phyloP scores from a whole-genome alignment of 2,888 invertebrate genomes.

The Andrena praecox region DNA sequence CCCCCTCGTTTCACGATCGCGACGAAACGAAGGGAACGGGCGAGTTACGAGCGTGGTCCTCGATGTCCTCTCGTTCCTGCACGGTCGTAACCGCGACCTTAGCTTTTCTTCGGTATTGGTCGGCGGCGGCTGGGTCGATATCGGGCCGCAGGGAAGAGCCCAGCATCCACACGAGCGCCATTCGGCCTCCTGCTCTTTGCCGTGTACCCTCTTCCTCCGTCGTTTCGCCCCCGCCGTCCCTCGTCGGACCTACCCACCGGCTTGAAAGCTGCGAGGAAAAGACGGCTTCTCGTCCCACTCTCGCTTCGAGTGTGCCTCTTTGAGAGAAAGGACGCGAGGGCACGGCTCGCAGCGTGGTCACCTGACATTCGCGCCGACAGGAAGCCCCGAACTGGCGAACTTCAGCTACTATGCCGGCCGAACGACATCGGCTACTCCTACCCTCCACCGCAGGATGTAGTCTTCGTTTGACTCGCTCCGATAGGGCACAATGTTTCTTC shows the following conservation, averaged over 20 bases:
- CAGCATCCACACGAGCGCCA: slow-evolving; percentile 72
- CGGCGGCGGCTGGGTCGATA: slow-evolving; percentile 76
- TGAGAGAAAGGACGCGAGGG: slow-evolving; percentile 47
- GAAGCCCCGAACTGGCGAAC: slow-evolving; percentile 31
- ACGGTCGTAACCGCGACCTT: slow-evolving; percentile 74
- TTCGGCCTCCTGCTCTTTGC: slow-evolving; percentile 64
- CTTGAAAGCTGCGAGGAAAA: slow-evolving; percentile 51
- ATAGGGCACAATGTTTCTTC: slow-evolving; percentile 5
- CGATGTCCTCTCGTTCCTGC: slow-evolving; percentile 45
- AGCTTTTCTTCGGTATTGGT: slow-evolving; percentile 75
- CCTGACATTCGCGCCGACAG: slow-evolving; percentile 53
- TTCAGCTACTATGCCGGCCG: not conserved
- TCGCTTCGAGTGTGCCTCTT: slow-evolving; percentile 52
- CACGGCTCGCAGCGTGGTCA: slow-evolving; percentile 52
- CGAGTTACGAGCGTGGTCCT: slow-evolving; percentile 39
- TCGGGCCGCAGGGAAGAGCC: slow-evolving; percentile 69
- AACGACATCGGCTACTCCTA: not conserved
- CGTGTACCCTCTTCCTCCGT: slow-evolving; percentile 25
- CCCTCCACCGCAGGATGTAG: not conserved
- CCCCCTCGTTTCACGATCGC: slow-evolving; percentile 1
- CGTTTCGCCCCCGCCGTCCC: slow-evolving; percentile 24
- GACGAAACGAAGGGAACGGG: slow-evolving; percentile 6
- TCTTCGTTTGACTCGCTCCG: slow-evolving; percentile 26
- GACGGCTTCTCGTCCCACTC: slow-evolving; percentile 22
- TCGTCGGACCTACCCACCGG: slow-evolving; percentile 23